Evolutionary conservation across 2,888 invertebrate genomes (phyloP).

Genomic region (Leptopilina myrica): DNA sequence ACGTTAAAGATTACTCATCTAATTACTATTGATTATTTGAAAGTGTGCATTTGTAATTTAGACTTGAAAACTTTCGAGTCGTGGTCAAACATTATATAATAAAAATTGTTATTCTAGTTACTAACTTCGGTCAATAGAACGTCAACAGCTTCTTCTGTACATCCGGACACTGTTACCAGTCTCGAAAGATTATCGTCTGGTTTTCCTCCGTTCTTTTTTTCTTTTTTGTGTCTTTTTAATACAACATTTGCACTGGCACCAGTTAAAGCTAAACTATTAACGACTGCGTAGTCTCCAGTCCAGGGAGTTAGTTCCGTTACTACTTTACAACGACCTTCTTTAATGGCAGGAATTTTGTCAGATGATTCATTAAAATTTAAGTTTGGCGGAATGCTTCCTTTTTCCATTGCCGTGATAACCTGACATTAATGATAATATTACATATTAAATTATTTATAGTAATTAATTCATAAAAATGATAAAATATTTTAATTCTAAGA

Average conservation of each 20-base stretch:
- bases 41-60: background rate
- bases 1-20: too few relatives aligned
- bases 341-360: conserved; percentile 51
- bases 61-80: too few relatives aligned
- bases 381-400: conserved; percentile 78
- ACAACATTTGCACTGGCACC: conserved; percentile 51
- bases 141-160: conserved; percentile 86
- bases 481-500: too few relatives aligned
- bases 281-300: conserved; percentile 49
- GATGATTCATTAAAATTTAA: conserved; percentile 78
- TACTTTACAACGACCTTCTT: conserved; percentile 52
- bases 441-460: too few relatives aligned
- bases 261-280: conserved; percentile 48
- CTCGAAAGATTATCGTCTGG: conserved; percentile 83
- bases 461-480: too few relatives aligned
- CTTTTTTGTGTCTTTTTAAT: conserved; percentile 49
- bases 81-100: too few relatives aligned
- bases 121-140: conserved; percentile 81
- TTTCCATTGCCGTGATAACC: conserved; percentile 54
- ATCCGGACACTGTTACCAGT: conserved; percentile 85
- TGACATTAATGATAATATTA: background rate
- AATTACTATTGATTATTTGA: too few relatives aligned
- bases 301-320: conserved; percentile 52
- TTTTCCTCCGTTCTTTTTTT: conserved; percentile 77
- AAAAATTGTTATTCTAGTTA: conserved; percentile 6